Evolutionary conservation across 1,140 invertebrate genomes (phyloP).

Genomic region (Ganaspis sp.): DNA sequence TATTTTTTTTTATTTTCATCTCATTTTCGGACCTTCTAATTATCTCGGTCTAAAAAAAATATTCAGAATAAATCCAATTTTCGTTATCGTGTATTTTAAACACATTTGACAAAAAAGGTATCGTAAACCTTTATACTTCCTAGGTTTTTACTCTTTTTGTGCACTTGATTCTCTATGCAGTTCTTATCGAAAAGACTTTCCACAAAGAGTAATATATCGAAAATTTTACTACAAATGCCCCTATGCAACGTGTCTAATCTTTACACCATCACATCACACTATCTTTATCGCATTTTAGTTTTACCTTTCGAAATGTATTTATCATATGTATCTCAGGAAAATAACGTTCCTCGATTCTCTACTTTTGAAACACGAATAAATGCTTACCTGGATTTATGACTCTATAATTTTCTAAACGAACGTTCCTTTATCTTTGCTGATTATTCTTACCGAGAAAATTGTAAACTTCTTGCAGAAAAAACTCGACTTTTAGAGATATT

Average conservation of each 20-base stretch:
- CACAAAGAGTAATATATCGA: neutral
- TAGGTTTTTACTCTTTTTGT: neutral
- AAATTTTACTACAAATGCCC: neutral
- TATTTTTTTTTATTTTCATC: neutral
- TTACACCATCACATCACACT: neutral
- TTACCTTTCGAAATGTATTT: neutral
- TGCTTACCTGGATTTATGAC: too few relatives aligned
- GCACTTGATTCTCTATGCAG: neutral
- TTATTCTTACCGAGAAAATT: too few relatives aligned
- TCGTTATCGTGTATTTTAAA: neutral
- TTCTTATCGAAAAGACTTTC: neutral
- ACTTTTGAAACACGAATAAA: neutral
- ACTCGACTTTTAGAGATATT: too few relatives aligned
- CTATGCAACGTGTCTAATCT: neutral
- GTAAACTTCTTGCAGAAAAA: too few relatives aligned
- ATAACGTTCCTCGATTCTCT: neutral
- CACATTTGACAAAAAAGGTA: neutral
- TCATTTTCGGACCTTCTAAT: neutral
- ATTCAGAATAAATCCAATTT: neutral
- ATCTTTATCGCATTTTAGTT: neutral
- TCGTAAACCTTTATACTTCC: neutral
- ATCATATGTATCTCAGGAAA: neutral
- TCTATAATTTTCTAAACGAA: too few relatives aligned
- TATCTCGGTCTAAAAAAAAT: neutral
- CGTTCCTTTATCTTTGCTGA: too few relatives aligned